Evolutionary conservation across 2,888 invertebrate species (phyloP), one percentile per base, ranked within the genome.

Genomic region (Aelia acuminata): DNA sequence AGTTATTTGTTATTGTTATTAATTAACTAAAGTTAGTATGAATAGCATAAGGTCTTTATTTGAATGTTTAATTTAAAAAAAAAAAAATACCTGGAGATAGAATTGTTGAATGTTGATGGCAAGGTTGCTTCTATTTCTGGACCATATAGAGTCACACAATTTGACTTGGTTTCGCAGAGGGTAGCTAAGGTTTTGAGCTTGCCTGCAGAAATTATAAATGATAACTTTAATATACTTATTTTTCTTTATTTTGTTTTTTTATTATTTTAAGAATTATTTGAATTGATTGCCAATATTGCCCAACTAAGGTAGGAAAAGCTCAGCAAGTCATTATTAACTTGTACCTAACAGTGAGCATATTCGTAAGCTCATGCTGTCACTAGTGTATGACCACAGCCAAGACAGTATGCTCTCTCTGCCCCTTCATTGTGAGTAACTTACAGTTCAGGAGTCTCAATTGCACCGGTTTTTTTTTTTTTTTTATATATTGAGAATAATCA

Each of bases 81-180:
- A 57, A 57, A 57, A 3, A 26, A 57, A 5, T 80, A 80, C 80
- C 43, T 80, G 15, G 43, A 80, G 15, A 80, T 22, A 43, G 80
- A 80, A 80, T n/a, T 80, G 26, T 63, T 87, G 87, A 70, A 70
- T 63, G 20, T 48, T 8, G 43, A 26, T 63, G 63, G 43, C 3
- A 70, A 26, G 63, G 70, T 53, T 26, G 43, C 47, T 70, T 70
- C 57, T 26, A 87, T 13, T 20, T 87, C 87, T 20, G 63, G 63
- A n/a, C 87, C 87, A 47, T 63, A 87, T 26, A 43, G n/a, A 20
- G 63, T 70, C 7, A 70, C 48, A 39, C 87, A 87, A n/a, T 87
- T 63, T 22, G 48, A 70, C 31, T 70, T 87, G 22, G 57, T 50
- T 20, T 43, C n/a, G 48, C 87, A 87, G 11, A 48, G 8, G 26